phyloP scores from a whole-genome alignment of 2,113 vertebrate species.

The Tor tambroides region DNA sequence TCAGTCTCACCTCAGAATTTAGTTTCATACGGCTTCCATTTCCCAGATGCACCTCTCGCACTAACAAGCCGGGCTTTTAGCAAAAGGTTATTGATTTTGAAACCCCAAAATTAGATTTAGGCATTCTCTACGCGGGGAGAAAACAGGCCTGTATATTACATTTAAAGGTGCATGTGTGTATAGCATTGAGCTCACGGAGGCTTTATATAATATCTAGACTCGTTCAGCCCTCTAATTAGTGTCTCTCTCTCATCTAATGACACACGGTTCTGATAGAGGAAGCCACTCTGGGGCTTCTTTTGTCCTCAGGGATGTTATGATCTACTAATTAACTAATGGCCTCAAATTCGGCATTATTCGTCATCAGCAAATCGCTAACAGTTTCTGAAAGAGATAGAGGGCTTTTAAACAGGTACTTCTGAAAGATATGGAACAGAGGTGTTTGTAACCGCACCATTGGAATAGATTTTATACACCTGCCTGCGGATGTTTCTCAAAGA shows the following conservation, averaged over 20 bases:
- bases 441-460: neutral
- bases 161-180: constrained; percentile 26
- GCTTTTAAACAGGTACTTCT: constrained; percentile 55
- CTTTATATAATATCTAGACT: constrained; percentile 47
- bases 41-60: neutral
- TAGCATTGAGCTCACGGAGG: constrained; percentile 30
- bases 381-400: constrained; percentile 34
- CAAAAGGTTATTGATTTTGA: constrained; percentile 41
- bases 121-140: constrained; percentile 13
- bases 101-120: constrained; percentile 40
- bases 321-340: constrained; percentile 65
- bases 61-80: constrained; percentile 40
- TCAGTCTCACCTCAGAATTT: constrained; percentile 8
- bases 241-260: constrained; percentile 55
- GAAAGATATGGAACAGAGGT: constrained; percentile 11
- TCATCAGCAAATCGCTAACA: constrained; percentile 50
- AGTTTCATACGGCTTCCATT: constrained; percentile 1
- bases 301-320: constrained; percentile 60
- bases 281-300: constrained; percentile 48
- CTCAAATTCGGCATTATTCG: constrained; percentile 56
- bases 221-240: constrained; percentile 57
- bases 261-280: constrained; percentile 53
- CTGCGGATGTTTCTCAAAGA: constrained; percentile 17
- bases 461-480: constrained; percentile 31
- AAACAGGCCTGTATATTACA: constrained; percentile 13